These are phyloP conservation scores for Agrilus planipennis DNA, from an alignment of 1,140 invertebrate species.

Conservation along the genomic window DNA sequence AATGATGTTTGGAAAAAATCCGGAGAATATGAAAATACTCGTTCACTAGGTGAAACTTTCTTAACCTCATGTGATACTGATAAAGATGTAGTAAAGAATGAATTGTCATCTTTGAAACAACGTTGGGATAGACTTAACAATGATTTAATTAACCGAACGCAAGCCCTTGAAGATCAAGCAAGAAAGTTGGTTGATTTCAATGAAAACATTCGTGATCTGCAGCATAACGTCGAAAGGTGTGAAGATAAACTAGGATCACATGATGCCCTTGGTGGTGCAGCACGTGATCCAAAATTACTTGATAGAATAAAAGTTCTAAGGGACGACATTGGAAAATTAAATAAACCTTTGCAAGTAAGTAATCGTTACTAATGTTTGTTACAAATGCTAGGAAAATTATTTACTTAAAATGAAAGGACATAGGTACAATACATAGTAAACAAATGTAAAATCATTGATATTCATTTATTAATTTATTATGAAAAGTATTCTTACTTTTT, in stretches of 20 bases:
- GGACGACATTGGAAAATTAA: constrained; percentile 62
- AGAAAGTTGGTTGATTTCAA: constrained; percentile 73
- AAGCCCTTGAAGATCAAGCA: constrained; percentile 74
- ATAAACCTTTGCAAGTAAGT: constrained; percentile 59
- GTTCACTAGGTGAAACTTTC: constrained; percentile 75
- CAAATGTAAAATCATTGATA: too few species aligned
- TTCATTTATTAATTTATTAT: not conserved
- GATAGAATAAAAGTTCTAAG: constrained; percentile 67
- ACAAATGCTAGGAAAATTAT: too few species aligned
- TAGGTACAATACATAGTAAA: too few species aligned
- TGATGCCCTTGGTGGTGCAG: constrained; percentile 63
- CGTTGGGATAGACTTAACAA: constrained; percentile 86
- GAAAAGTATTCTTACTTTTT: not conserved
- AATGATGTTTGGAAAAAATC: constrained; percentile 86
- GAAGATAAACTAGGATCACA: constrained; percentile 78
- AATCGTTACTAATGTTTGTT: too few species aligned
- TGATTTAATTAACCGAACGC: constrained; percentile 50
- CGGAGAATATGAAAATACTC: constrained; percentile 84
- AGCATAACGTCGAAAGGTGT: constrained; percentile 69
- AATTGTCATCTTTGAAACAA: constrained; percentile 66
- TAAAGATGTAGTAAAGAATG: constrained; percentile 75
- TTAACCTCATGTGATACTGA: constrained; percentile 76
- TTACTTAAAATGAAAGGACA: too few species aligned
- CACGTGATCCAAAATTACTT: constrained; percentile 68
- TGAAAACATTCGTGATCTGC: constrained; percentile 71